Base-by-base conservation (phyloP, 2,797 vertebrate species). In the Sebastolobus altivelis region DNA sequence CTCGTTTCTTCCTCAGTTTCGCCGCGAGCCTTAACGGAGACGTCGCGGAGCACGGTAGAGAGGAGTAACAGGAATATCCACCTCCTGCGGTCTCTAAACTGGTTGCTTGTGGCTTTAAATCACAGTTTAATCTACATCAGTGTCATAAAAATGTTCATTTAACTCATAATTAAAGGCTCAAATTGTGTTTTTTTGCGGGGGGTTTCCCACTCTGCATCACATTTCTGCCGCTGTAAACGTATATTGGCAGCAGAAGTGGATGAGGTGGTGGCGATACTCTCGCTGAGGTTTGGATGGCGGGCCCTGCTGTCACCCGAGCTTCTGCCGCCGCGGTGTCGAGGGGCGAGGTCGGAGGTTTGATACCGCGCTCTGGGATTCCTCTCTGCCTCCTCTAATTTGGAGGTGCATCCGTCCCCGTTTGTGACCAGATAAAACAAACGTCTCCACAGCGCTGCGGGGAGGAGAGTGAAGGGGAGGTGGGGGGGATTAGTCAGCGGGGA, bases 341-440 rank as follows among this genome's bases (percentile, higher is more conserved):
- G 40, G 60, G 71, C 56, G 72, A 79, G 67, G 80, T 70, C 72
- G 61, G 79, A 74, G 77, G 78, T 81, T 46, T 55, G 72, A 88
- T 55, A 12, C 40, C 35, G 0, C 52, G 69, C 74, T 43, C 18
- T 27, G 72, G 74, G 84, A 87, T 33, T 75, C 69, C 29, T 54
- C 54, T 27, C 75, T 38, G 76, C 46, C 72, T 20, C 60, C 43
- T 80, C 59, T 85, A 77, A 88, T 92, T 85, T 72, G 27, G 58
- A 80, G 52, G 56, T 31, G 16, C 78, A 61, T 76, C 70, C 16
- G 29, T 91, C 52, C 79, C 79, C 73, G 52, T 66, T 87, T 25
- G 6, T 59, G 46, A 74, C 16, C 77, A 74, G 58, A 86, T 89
- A 35, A 89, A 83, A 82, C 60, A 66, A 79, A 71, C 11, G 20